Base-by-base conservation (phyloP, 2,113 vertebrate genomes). In the Esox niger region DNA sequence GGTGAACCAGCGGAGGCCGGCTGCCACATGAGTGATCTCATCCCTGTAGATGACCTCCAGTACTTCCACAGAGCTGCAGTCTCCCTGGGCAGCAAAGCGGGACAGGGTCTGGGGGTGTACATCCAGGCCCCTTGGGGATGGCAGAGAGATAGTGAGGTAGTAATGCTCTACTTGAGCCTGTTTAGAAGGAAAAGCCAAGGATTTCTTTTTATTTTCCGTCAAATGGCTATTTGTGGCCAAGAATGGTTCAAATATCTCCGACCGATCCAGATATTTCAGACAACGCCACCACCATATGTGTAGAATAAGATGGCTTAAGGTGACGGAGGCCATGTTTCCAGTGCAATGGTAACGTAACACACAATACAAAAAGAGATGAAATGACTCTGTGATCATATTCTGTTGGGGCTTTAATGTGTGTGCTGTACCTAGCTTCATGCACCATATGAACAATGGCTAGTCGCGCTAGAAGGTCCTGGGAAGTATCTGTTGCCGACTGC, bases 361-460 rank as follows among this genome's bases (percentile, higher is more conserved):
- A n/a, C n/a, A n/a, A n/a, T n/a, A n/a, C n/a, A n/a, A n/a, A n/a
- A n/a, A n/a, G n/a, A n/a, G n/a, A n/a, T n/a, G n/a, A n/a, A n/a
- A n/a, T n/a, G n/a, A n/a, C n/a, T n/a, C n/a, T n/a, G n/a, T n/a
- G n/a, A 17, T 17, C 13, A 43, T 4, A 43, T 43, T 43, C 7
- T 52, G 47, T 21, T 52, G 1, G 47, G n/a, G 6, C 7, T 52
- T 17, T 52, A 20, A 33, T 33, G 4, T 27, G 49, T 32, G 17
- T 43, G 38, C 38, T 43, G 15, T 77, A 84, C 87, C 87, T 86
- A 49, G 87, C 87, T 69, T 89, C 88, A 62, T 89, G 88, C 17
- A 89, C 86, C 86, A 89, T 89, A 79, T 89, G 85, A 1, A 89
- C 86, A n/a, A 89, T 80, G 20, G 83, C 86, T 68, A 89, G 67